phyloP scores from a whole-genome alignment of 2,113 vertebrate genomes.

The Centropus unirufus region DNA sequence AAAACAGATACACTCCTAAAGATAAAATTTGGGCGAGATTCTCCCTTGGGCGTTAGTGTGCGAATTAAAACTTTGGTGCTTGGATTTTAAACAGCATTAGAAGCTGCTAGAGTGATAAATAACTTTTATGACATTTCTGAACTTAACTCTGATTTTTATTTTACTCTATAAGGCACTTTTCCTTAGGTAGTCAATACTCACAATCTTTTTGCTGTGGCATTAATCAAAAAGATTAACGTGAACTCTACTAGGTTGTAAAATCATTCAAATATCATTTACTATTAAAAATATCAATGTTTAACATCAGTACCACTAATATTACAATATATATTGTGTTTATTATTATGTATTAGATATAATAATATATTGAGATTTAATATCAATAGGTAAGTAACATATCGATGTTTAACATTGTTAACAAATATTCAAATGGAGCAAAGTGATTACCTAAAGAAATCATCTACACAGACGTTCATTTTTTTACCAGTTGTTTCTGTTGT shows the following conservation, averaged over 20 bases:
- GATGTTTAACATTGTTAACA: not conserved
- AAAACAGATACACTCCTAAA: not conserved
- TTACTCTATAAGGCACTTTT: not conserved
- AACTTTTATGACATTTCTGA: not conserved
- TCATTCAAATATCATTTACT: not conserved
- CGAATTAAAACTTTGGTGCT: not conserved
- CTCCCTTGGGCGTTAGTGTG: not conserved
- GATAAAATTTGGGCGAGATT: not conserved
- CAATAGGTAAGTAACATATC: too few species aligned
- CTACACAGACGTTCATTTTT: not conserved
- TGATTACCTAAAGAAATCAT: not conserved
- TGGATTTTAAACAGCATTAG: not conserved
- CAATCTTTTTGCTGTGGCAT: not conserved
- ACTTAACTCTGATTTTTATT: not conserved
- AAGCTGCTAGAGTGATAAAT: not conserved
- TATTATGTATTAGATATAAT: too few species aligned
- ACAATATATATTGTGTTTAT: too few species aligned
- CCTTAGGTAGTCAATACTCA: not conserved
- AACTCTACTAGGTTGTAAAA: not conserved
- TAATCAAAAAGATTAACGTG: not conserved
- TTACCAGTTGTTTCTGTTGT: not conserved
- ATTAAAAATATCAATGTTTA: too few species aligned
- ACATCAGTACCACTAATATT: too few species aligned
- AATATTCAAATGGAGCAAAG: not conserved
- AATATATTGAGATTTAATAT: too few species aligned